Conservation (phyloP, 1,140 invertebrate species). For the Drosophila eugracilis region DNA sequence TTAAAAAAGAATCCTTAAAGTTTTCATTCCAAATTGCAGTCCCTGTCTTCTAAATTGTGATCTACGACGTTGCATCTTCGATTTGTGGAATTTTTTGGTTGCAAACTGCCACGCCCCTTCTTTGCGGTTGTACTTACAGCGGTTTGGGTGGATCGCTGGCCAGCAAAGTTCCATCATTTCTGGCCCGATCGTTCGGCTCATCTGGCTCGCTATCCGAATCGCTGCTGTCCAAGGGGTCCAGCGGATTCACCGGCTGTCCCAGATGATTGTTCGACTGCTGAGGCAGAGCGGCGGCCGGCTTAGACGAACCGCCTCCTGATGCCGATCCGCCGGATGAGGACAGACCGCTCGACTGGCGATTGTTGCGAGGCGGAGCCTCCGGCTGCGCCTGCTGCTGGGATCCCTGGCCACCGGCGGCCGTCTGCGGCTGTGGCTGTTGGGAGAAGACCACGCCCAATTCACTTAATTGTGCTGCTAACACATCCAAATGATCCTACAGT, state of each 20-base stretch:
- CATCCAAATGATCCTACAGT: constrained; percentile 93
- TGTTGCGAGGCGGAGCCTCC: constrained; percentile 86
- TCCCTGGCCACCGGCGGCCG: constrained; percentile 54
- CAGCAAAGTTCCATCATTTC: constrained; percentile 96
- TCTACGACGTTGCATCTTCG: constrained; percentile 25
- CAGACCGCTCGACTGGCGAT: constrained; percentile 84
- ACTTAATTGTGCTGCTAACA: constrained; percentile 96
- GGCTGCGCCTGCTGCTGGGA: constrained; percentile 85
- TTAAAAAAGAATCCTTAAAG: not conserved
- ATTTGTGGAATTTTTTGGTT: constrained; percentile 26
- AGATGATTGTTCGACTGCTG: constrained; percentile 82
- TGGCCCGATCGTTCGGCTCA: constrained; percentile 88
- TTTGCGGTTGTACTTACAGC: constrained; percentile 90
- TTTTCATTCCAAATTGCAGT: not conserved
- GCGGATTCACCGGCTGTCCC: constrained; percentile 78
- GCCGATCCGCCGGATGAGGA: constrained; percentile 57
- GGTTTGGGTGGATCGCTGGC: constrained; percentile 98
- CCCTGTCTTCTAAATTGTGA: constrained; percentile 10
- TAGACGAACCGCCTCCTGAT: constrained; percentile 38
- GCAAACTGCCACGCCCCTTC: constrained; percentile 62
- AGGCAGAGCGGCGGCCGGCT: constrained; percentile 74
- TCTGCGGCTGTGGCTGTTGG: constrained; percentile 84
- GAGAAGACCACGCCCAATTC: constrained; percentile 93
- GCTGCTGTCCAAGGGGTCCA: constrained; percentile 88
- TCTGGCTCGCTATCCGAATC: constrained; percentile 89